Percentiles rank a stretch among this genome's conserved stretches.
Evolutionary conservation across 2,888 invertebrate species (phyloP).

Genomic region (Lasioglossum pauxillum): DNA sequence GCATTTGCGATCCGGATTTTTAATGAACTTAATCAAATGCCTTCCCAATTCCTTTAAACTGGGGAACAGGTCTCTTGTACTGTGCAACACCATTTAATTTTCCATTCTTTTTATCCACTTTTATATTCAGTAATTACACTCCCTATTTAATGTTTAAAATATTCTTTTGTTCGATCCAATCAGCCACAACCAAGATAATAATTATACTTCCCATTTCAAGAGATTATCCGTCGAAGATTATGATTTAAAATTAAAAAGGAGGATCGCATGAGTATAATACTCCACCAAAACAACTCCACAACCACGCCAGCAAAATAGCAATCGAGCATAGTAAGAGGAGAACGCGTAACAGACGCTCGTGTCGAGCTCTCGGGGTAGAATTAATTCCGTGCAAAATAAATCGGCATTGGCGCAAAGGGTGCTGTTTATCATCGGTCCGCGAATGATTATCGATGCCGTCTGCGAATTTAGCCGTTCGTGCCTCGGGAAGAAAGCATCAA

Average conservation of each 20-base stretch:
- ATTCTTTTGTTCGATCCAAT: too few relatives aligned
- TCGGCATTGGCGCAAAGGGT: neutral
- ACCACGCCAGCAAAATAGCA: neutral
- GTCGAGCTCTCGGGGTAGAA: constrained; percentile 32
- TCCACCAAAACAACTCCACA: neutral
- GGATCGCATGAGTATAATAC: neutral
- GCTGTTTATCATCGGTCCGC: constrained; percentile 23
- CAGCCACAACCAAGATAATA: too few relatives aligned
- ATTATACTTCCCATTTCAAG: too few relatives aligned
- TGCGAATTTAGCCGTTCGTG: constrained; percentile 32
- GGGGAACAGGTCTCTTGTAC: neutral
- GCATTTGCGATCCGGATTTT: neutral
- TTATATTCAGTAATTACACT: neutral
- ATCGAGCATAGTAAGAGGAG: neutral
- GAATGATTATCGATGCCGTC: constrained; percentile 43
- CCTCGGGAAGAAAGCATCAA: constrained; percentile 36
- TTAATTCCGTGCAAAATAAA: constrained; percentile 59
- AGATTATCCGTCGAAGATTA: too few relatives aligned
- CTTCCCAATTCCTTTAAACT: neutral
- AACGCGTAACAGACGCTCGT: neutral
- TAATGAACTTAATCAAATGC: neutral
- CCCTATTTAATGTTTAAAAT: neutral
- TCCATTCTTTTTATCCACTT: neutral
- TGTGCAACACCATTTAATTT: neutral
- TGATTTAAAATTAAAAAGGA: neutral